These are phyloP conservation scores for Papilio elwesi DNA, from an alignment of 2,888 invertebrate species.

Conservation along the genomic window DNA sequence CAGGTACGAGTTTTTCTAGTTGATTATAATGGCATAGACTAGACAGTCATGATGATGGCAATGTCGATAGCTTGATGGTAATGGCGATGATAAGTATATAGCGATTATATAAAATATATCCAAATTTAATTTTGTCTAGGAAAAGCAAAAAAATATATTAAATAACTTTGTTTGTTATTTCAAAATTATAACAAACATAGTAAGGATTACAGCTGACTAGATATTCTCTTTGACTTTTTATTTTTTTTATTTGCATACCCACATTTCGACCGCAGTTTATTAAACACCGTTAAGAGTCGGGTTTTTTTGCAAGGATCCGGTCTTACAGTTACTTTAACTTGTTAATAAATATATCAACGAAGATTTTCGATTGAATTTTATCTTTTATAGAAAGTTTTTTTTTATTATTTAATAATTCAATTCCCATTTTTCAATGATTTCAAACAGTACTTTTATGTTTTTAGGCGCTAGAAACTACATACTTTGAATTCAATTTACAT, in stretches of 20 bases:
- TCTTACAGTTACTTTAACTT: slow-evolving; percentile 28
- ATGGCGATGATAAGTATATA: neutral
- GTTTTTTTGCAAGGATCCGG: slow-evolving; percentile 40
- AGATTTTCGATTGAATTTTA: neutral
- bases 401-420: too few relatives aligned
- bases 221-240: slow-evolving; percentile 11
- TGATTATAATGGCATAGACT: neutral
- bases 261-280: slow-evolving; percentile 45
- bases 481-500: neutral
- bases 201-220: slow-evolving; percentile 9
- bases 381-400: neutral
- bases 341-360: neutral
- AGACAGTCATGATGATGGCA: neutral
- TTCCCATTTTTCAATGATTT: too few relatives aligned
- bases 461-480: too few relatives aligned
- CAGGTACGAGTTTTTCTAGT: neutral
- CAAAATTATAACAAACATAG: neutral
- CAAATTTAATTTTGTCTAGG: too few relatives aligned
- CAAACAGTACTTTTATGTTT: too few relatives aligned
- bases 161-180: neutral
- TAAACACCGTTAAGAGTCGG: slow-evolving; percentile 53
- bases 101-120: neutral
- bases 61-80: too few relatives aligned
- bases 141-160: neutral
- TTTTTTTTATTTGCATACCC: neutral